Conservation (phyloP, 2,888 invertebrate species). For the Siphlonurus alternatus region DNA sequence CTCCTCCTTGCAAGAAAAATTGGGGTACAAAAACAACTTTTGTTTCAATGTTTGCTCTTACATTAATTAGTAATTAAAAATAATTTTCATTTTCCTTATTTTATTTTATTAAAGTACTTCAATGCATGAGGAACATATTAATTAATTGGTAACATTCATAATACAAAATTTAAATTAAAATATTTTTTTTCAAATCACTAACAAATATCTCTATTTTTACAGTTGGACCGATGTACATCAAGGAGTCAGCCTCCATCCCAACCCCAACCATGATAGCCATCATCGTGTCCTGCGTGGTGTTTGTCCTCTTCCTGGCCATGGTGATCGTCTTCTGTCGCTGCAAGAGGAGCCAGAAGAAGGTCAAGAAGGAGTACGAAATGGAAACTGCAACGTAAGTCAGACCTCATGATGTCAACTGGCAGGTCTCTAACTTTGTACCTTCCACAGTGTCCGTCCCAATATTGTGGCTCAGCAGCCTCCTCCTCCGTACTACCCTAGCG, state of each 20-base stretch:
- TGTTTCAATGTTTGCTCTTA: too few relatives aligned
- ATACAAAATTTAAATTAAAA: not conserved
- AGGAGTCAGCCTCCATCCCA: conserved; percentile 57
- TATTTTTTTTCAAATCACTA: not conserved
- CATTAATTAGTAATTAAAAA: too few relatives aligned
- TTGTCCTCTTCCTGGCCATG: conserved; percentile 55
- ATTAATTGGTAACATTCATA: too few relatives aligned
- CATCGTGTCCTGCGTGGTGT: conserved; percentile 63
- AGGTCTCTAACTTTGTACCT: conserved; percentile 1
- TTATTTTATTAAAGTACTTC: too few relatives aligned
- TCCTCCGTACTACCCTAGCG: conserved; percentile 74
- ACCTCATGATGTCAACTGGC: conserved; percentile 4
- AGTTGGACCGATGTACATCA: conserved; percentile 69
- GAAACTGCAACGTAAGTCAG: conserved; percentile 41
- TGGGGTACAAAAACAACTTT: too few relatives aligned
- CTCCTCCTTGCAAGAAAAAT: too few relatives aligned
- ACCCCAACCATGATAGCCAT: conserved; percentile 65
- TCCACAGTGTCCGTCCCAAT: conserved; percentile 48
- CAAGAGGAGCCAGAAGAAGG: conserved; percentile 63
- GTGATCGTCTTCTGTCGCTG: conserved; percentile 73
- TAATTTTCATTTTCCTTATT: too few relatives aligned
- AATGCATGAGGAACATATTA: too few relatives aligned
- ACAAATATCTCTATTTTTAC: conserved; percentile 19
- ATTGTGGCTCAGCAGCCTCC: conserved; percentile 76
- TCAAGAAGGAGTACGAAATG: conserved; percentile 85